These are phyloP conservation scores for Lutjanus erythropterus DNA, from an alignment of 2,113 vertebrate species.

Conservation along the genomic window DNA sequence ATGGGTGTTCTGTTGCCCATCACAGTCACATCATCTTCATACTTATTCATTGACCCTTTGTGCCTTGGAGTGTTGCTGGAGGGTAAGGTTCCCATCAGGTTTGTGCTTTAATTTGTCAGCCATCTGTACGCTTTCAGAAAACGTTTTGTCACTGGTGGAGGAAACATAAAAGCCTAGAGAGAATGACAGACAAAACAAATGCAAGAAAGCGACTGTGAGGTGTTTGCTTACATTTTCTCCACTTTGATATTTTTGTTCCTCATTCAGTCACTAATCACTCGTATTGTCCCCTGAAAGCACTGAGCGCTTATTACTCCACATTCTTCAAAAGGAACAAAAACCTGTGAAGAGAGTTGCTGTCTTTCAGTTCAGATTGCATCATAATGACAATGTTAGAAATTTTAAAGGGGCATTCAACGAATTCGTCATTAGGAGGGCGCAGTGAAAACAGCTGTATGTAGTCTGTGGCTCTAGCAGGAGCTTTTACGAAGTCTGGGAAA, in stretches of 20 bases:
- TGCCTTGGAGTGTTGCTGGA: not conserved
- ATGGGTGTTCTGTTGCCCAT: not conserved
- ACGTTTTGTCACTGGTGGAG: not conserved
- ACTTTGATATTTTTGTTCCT: not conserved
- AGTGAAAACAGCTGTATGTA: conserved; percentile 2
- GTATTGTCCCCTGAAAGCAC: not conserved
- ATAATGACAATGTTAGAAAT: conserved; percentile 20
- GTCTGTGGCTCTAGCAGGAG: not conserved
- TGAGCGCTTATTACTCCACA: conserved; percentile 1
- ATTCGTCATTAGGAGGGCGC: not conserved
- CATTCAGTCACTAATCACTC: not conserved
- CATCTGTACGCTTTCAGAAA: not conserved
- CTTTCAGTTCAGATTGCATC: conserved; percentile 41
- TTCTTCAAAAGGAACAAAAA: conserved; percentile 4
- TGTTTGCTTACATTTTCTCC: not conserved
- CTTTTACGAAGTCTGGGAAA: not conserved
- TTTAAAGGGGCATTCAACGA: conserved; percentile 13
- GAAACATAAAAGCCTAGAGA: not conserved
- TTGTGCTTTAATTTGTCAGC: not conserved
- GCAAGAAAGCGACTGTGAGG: not conserved
- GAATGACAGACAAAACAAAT: not conserved
- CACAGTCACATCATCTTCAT: not conserved
- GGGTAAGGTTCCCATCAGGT: not conserved
- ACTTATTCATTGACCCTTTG: not conserved
- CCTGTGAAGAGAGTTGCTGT: conserved; percentile 10